Evolutionary conservation across 37 sponge, comb jelly and placozoan genomes (phyloP).

Genomic region (Geodia barretti): DNA sequence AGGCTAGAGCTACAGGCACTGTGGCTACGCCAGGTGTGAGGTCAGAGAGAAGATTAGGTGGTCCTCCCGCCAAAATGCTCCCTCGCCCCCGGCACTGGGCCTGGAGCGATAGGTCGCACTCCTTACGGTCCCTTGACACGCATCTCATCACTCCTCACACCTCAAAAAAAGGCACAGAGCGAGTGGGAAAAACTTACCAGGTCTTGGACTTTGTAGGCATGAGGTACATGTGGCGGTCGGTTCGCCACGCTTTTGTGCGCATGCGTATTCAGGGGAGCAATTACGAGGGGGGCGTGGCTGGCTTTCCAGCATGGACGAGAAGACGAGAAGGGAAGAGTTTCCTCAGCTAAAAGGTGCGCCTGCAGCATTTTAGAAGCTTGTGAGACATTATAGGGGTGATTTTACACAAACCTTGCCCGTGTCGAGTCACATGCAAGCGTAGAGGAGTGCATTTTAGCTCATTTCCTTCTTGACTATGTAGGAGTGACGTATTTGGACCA

Average conservation of each 20-base stretch:
- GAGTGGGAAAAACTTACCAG: too few relatives aligned
- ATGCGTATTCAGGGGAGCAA: not conserved
- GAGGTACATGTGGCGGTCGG: too few relatives aligned
- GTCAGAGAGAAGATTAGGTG: constrained; percentile 54
- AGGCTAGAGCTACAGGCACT: not conserved
- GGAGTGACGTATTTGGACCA: constrained; percentile 89
- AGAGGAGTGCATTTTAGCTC: too few relatives aligned
- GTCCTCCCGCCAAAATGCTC: not conserved
- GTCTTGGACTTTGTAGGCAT: too few relatives aligned
- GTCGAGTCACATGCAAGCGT: too few relatives aligned
- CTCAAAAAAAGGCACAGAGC: not conserved
- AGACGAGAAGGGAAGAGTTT: not conserved
- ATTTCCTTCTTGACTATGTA: too few relatives aligned
- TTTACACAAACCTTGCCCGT: too few relatives aligned
- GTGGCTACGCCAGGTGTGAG: not conserved
- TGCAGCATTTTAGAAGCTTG: too few relatives aligned
- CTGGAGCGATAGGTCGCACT: not conserved
- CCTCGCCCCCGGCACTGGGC: not conserved
- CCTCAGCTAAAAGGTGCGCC: not conserved
- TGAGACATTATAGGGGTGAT: too few relatives aligned
- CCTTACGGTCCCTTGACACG: constrained; percentile 18
- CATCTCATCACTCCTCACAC: constrained; percentile 32
- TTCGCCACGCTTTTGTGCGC: too few relatives aligned
- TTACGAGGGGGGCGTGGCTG: too few relatives aligned
- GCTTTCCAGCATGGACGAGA: not conserved